A percentile compares a stretch with the other conserved stretches of the same genome.
Conservation (phyloP, 1,140 invertebrate genomes). For the Wasmannia auropunctata region DNA sequence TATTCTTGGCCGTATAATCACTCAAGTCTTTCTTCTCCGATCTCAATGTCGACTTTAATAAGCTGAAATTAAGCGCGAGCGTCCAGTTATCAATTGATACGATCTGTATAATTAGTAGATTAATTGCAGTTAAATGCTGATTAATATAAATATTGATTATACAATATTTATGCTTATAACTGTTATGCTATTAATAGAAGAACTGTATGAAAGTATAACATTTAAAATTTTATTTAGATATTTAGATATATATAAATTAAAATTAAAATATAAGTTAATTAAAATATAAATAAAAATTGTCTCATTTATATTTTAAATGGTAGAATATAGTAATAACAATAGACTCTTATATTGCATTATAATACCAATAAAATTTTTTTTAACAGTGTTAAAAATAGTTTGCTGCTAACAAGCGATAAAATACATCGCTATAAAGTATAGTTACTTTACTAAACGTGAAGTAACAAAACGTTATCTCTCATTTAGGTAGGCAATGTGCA, state of each 20-base stretch:
- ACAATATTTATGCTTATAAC: background rate
- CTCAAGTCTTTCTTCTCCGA: background rate
- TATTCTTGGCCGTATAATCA: background rate
- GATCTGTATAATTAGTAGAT: background rate
- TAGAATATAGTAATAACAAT: background rate
- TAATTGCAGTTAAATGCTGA: background rate
- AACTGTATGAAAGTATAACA: background rate
- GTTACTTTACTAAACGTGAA: background rate
- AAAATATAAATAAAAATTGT: background rate
- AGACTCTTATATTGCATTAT: background rate
- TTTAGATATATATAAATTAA: background rate
- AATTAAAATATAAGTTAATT: too few species aligned
- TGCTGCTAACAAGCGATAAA: background rate
- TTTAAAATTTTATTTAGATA: background rate
- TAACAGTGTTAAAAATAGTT: background rate
- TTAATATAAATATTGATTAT: background rate
- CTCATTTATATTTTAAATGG: background rate
- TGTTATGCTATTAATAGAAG: background rate
- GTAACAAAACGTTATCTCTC: background rate
- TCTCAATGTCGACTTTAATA: background rate
- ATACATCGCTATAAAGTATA: background rate
- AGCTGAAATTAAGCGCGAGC: background rate
- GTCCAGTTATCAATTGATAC: background rate
- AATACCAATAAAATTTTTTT: background rate
- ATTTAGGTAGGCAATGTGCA: background rate